A percentile compares a stretch with the other conserved stretches of the same genome.
phyloP scores from a whole-genome alignment of 2,888 invertebrate genomes.

The Tetheella fluctuosa region DNA sequence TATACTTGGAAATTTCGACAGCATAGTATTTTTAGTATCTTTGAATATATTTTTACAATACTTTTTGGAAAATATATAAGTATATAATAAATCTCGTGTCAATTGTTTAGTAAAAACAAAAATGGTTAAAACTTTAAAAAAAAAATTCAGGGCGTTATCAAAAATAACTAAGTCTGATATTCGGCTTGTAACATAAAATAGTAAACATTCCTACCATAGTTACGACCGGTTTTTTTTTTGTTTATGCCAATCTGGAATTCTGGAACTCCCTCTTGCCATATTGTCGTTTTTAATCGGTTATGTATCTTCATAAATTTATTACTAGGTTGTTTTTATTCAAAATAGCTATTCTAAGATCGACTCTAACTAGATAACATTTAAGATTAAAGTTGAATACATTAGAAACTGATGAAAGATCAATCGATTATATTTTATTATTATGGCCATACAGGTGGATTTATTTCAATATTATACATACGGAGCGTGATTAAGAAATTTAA shows the following conservation, averaged over 20 bases:
- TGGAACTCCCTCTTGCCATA: conserved; percentile 17
- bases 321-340: conserved; percentile 16
- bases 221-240: conserved; percentile 19
- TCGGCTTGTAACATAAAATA: background rate
- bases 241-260: conserved; percentile 25
- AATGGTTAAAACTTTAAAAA: background rate
- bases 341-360: background rate
- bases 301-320: conserved; percentile 39
- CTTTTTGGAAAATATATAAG: no score
- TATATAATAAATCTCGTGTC: no score
- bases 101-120: no score
- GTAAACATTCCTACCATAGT: conserved; percentile 14
- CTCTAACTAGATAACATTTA: background rate
- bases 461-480: conserved; percentile 12
- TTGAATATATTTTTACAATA: background rate
- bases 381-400: conserved; percentile 6
- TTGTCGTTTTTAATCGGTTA: conserved; percentile 32
- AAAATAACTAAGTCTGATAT: background rate
- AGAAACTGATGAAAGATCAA: conserved; percentile 28
- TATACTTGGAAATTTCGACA: background rate
- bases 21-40: background rate
- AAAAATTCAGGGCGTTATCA: background rate
- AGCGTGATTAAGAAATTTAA: conserved; percentile 11
- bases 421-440: conserved; percentile 27
- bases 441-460: conserved; percentile 16